Base-by-base conservation (phyloP, 1,140 invertebrate species). In the Piezodorus guildinii region DNA sequence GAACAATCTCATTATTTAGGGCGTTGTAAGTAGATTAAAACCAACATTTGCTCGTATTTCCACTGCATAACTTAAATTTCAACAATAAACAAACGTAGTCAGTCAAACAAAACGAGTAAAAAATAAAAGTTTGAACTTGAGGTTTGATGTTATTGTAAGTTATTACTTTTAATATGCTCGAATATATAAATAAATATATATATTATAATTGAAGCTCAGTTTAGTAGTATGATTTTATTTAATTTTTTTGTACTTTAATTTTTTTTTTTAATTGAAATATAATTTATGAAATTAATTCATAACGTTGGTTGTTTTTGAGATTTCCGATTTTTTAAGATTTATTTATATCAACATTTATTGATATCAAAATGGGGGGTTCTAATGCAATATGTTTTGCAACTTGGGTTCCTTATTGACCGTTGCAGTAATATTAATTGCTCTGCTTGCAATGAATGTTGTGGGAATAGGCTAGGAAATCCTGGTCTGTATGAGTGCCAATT, bases 171-270 rank as follows among this genome's bases (percentile, higher is more conserved):
- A 67, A 67, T 67, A 65, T 62, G n/a, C 63, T 39, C 60, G 60
- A 65, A 39, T 58, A 64, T 64, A 64, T 60, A 64, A 64, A 64
- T 51, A 61, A 56, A 62, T 62, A 65, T 66, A 66, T 60, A 56
- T 60, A 66, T 51, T 66, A 51, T 62, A 62, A 52, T 52, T 65
- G 49, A 69, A 64, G 68, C 69, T 70, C 64, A 68, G 68, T 70
- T 69, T 69, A 69, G 66, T 68, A 64, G 67, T 70, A 67, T 62
- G 65, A 69, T 70, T 66, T 60, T 59, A 62, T 63, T 60, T 66
- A 62, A 44, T 52, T 58, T 60, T 61, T 52, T 49, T 25, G 3
- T 27, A 3, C 27, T 27, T 58, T 27, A 34, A 27, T 60, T 58
- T 52, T 56, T 43, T 54, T 56, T 65, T 62, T 62, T 65, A 60